Conservation (phyloP, 2,113 vertebrate genomes). For the Eolophus roseicapilla region DNA sequence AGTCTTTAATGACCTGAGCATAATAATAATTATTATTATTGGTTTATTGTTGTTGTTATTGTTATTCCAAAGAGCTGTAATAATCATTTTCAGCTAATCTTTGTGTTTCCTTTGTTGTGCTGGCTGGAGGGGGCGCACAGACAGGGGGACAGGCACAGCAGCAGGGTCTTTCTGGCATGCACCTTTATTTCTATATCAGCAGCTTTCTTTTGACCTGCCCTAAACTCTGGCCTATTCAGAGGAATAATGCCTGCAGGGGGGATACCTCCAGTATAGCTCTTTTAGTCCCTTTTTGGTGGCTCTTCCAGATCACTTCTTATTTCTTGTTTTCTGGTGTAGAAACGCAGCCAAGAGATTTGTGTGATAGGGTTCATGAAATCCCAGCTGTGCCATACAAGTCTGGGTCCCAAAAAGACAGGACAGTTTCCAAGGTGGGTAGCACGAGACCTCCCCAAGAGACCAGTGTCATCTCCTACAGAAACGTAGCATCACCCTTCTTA, state of each 20-base stretch:
- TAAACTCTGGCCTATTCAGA: constrained; percentile 71
- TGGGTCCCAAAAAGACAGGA: not conserved
- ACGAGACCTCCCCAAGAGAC: not conserved
- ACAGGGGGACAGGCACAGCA: not conserved
- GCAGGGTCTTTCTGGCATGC: constrained; percentile 68
- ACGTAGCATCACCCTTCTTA: not conserved
- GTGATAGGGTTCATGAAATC: not conserved
- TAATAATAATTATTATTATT: not conserved
- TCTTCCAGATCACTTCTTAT: not conserved
- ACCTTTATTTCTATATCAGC: constrained; percentile 79
- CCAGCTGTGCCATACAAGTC: not conserved
- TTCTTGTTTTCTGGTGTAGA: not conserved
- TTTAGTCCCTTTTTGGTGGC: constrained; percentile 49
- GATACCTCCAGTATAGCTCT: constrained; percentile 58
- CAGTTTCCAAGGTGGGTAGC: not conserved
- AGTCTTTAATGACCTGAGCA: not conserved
- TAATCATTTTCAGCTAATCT: constrained; percentile 42
- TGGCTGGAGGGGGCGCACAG: not conserved
- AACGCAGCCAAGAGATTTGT: constrained; percentile 55
- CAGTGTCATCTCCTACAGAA: not conserved
- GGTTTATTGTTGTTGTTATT: not conserved
- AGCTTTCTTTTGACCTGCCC: constrained; percentile 77
- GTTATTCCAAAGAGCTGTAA: not conserved
- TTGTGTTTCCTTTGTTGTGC: constrained; percentile 42
- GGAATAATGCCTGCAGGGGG: constrained; percentile 63